Conservation (phyloP, 2,797 vertebrate genomes). For the Notolabrus celidotus region DNA sequence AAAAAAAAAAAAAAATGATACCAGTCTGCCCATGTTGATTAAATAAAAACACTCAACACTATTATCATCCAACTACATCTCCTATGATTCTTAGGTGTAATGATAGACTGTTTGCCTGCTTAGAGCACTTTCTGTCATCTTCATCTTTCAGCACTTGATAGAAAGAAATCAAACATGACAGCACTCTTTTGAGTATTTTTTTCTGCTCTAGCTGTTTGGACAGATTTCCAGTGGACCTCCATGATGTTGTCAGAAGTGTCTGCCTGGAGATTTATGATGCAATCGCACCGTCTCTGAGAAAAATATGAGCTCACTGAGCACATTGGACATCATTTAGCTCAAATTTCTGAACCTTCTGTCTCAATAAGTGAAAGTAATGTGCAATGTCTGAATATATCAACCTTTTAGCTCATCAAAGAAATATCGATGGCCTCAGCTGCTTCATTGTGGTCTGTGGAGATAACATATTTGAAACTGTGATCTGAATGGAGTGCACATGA, state of each 20-base stretch:
- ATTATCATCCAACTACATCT: slow-evolving; percentile 8
- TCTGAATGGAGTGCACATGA: slow-evolving; percentile 52
- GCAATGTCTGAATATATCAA: slow-evolving; percentile 24
- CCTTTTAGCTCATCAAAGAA: slow-evolving; percentile 26
- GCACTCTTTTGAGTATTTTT: slow-evolving; percentile 32
- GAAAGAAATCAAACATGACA: slow-evolving; percentile 41
- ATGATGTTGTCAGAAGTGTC: slow-evolving; percentile 34
- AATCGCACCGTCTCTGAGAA: slow-evolving; percentile 22
- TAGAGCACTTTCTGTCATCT: slow-evolving; percentile 4
- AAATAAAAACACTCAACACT: neutral
- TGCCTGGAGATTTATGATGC: slow-evolving; percentile 59
- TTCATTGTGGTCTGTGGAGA: slow-evolving; percentile 29
- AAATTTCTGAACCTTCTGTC: slow-evolving; percentile 34
- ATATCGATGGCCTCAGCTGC: slow-evolving; percentile 36
- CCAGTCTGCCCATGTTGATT: neutral
- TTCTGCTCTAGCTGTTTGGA: slow-evolving; percentile 44
- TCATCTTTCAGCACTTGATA: slow-evolving; percentile 15
- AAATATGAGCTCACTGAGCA: slow-evolving; percentile 23
- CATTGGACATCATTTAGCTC: slow-evolving; percentile 18
- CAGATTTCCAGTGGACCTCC: slow-evolving; percentile 33
- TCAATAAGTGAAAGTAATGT: slow-evolving; percentile 10
- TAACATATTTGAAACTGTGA: slow-evolving; percentile 49
- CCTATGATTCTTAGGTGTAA: slow-evolving; percentile 1
- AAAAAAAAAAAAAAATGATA: neutral
- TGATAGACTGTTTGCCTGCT: neutral